These are phyloP conservation scores for pig (Sus scrofa) DNA, from an alignment of 2,113 vertebrate species.

Conservation along the genomic window DNA sequence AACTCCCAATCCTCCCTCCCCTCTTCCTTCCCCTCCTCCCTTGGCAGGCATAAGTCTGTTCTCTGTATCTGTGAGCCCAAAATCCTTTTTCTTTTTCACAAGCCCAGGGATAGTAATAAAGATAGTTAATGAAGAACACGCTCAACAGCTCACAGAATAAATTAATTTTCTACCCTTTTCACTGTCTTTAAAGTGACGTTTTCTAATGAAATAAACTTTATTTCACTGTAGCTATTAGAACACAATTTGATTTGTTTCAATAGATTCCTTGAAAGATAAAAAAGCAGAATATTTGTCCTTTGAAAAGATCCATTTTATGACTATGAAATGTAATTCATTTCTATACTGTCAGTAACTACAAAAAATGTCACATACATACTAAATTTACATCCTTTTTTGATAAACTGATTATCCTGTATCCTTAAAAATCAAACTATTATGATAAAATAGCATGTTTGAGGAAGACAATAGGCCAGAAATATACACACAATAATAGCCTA, in stretches of 20 bases:
- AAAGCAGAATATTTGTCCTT: slow-evolving; percentile 16
- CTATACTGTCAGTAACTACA: slow-evolving; percentile 30
- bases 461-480: neutral
- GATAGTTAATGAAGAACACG: neutral
- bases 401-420: slow-evolving; percentile 14
- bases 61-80: no score
- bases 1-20: no score
- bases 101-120: slow-evolving; percentile 36
- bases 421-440: slow-evolving; percentile 50
- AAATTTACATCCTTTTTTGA: neutral
- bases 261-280: neutral
- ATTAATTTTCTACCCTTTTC: slow-evolving; percentile 9
- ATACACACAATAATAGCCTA: neutral
- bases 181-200: slow-evolving; percentile 38
- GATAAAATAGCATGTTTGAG: slow-evolving; percentile 11
- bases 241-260: slow-evolving; percentile 38
- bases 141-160: neutral
- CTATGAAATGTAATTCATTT: neutral
- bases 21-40: no score
- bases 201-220: neutral
- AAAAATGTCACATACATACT: slow-evolving; percentile 42
- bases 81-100: neutral
- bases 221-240: neutral
- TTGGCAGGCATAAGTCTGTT: no score
- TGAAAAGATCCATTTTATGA: slow-evolving; percentile 47